Evolutionary conservation across 23 tunicate species (phyloP), one percentile per base, ranked within the genome.

Genomic region (Clavelina lepadiformis): DNA sequence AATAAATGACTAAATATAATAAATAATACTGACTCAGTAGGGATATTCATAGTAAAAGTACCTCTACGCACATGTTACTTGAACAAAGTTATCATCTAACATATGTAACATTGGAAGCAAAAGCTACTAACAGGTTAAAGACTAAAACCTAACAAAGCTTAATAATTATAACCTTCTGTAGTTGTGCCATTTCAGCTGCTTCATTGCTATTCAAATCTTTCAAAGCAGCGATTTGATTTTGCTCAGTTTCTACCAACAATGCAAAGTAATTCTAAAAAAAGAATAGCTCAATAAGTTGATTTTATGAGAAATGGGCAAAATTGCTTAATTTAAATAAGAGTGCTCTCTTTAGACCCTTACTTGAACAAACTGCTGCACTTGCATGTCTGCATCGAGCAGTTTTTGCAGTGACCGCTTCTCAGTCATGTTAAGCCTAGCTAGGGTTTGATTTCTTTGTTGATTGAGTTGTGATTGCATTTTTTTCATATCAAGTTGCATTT

Each of bases 111-210:
- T 26, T 28, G n/a, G 31, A 59, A 25, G 35, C 22, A 23, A n/a
- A 11, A 11, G 11, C 6, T 11, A 53, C 15, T 53, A n/a, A 53
- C 11, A 11, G 15, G 15, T 11, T 11, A 44, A 44, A 44, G 15
- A 11, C 21, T n/a, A 13, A 13, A 22, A n/a, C 7, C 22, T 53
- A 53, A 13, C 59, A 53, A 53, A 53, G 15, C 11, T 11, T 11
- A 11, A 44, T 11, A 44, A 44, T 44, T 44, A 44, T 11, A 44
- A 66, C 72, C 72, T 66, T 66, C 47, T 66, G 72, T 3, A 66
- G 35, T 46, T 66, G 46, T 23, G 46, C 34, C 2, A 66, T 11
- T 3, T 46, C 34, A 3, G 3, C n/a, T 21, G 47, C 25, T 46
- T 66, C 72, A 23, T 37, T 46, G 28, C 47, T 66, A 28, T 37